Base-by-base conservation (phyloP, 2,888 invertebrate genomes). In the Prostheceraeus crozeri region DNA sequence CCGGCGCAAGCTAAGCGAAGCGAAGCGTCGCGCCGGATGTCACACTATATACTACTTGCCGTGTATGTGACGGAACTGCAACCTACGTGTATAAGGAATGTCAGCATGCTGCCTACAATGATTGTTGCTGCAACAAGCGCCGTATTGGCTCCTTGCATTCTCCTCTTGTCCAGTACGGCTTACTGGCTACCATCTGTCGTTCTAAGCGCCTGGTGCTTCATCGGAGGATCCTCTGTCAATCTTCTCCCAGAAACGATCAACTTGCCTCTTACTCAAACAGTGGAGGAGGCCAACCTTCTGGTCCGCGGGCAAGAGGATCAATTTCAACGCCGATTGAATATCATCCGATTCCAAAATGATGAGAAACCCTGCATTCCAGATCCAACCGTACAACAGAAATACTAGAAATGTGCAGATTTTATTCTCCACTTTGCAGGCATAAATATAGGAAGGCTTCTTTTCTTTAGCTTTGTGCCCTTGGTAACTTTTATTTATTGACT, bases 41-140 rank as follows among this genome's bases (percentile, higher is more conserved):
- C n/a, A n/a, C n/a, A n/a, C n/a, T n/a, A n/a, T n/a, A n/a, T n/a
- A n/a, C n/a, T 58, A 16, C 8, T n/a, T 8, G 57, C 25, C 14
- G 14, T 58, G 31, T 58, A 59, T 59, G n/a, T 59, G 2, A 60
- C 27, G 3, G 59, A 58, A 31, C 16, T 57, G 3, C 19, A 60
- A n/a, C 57, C 57, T 3, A 57, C 57, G 3, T 27, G 25, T 2
- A 27, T 57, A 23, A 19, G 57, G 16, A 51, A 48, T 48, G n/a
- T 40, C 14, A 6, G 11, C 4, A 6, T 45, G 8, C 21, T 51
- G n/a, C 6, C 45, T 10, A 16, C 21, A 11, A 6, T 45, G 11
- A 11, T n/a, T 10, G 16, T 54, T 16, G 54, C 46, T 6, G 6
- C 46, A 51, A 11, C 48, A 14, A n/a, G 11, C 11, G 21, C 54